Evolutionary conservation across 2,113 vertebrate genomes (phyloP), one percentile per base, ranked within the genome.

Genomic region (Morone chrysops): DNA sequence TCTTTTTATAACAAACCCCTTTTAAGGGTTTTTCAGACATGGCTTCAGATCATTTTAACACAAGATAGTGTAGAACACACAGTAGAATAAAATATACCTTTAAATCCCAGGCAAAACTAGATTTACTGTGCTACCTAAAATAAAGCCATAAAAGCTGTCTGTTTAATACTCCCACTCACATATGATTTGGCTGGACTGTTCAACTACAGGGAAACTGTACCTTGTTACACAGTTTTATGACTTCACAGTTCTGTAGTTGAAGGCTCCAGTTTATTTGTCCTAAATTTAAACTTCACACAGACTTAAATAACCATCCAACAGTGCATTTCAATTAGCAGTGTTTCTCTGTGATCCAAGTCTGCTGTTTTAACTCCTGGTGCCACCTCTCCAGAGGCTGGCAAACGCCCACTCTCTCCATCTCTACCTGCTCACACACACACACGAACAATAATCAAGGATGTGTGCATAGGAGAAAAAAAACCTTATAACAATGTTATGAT

Each of bases 251-350:
- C 2, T 68, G 31, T 41, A 61, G 53, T 45, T 71, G 40, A 62
- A 57, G 67, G 56, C 66, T 73, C 36, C 2, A n/a, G 54, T 48
- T 69, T 50, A 67, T 83, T 68, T 62, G 71, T 22, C 17, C 75
- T 89, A 87, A 86, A 81, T 83, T 53, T 87, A 80, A 89, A 80
- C 80, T 80, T 75, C 59, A 80, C 68, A 75, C 20, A 1, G 54
- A 57, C 67, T 73, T 75, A 85, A 89, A 90, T 70, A 92, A 85
- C 88, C 67, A 81, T 56, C 74, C 41, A 68, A 66, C 67, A 82
- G 74, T 84, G 67, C 60, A 90, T 80, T 89, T 90, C 66, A 87
- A 87, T 89, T 87, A 87, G 80, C 59, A 43, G 51, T 9, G 4
- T 38, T 86, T 69, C 67, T 75, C 73, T 81, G 74, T 84, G 78